A percentile compares a stretch with the other conserved stretches of the same genome.
Evolutionary conservation across 2,888 invertebrate species (phyloP).

Genomic region (Agapostemon virescens): DNA sequence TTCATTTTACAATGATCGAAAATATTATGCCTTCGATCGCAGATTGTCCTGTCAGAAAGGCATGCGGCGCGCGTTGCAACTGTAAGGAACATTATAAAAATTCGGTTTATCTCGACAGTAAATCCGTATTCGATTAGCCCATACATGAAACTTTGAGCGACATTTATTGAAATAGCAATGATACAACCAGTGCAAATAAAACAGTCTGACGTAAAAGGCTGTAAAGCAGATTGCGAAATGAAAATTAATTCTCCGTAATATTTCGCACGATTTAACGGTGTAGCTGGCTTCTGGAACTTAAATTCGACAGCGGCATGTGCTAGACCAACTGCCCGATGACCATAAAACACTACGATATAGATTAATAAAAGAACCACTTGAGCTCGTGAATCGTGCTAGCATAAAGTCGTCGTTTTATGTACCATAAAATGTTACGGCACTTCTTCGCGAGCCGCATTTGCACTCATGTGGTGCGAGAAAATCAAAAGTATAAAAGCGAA

Average conservation of each 20-base stretch:
- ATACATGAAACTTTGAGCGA: neutral
- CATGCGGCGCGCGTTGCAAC: neutral
- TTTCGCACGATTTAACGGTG: conserved; percentile 28
- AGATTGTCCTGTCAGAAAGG: neutral
- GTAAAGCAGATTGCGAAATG: conserved; percentile 16
- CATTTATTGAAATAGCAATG: conserved; percentile 7
- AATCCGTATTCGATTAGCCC: neutral
- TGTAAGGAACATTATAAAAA: too few relatives aligned
- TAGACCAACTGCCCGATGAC: conserved; percentile 57
- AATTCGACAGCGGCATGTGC: conserved; percentile 42
- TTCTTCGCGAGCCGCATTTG: conserved; percentile 40
- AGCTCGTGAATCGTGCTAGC: conserved; percentile 54
- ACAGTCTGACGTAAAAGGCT: neutral
- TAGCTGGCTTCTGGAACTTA: conserved; percentile 19
- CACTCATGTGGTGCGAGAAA: conserved; percentile 25
- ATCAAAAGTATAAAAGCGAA: conserved; percentile 3
- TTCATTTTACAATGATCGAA: too few relatives aligned
- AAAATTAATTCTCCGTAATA: conserved; percentile 41
- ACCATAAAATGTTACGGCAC: conserved; percentile 68
- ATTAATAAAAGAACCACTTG: conserved; percentile 67
- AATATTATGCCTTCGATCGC: too few relatives aligned
- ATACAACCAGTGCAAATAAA: neutral
- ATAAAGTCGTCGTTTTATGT: conserved; percentile 73
- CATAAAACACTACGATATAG: conserved; percentile 72
- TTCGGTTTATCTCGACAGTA: neutral